Evolutionary conservation across 2,797 vertebrate species (phyloP).

Genomic region (Pogonophryne albipinna): DNA sequence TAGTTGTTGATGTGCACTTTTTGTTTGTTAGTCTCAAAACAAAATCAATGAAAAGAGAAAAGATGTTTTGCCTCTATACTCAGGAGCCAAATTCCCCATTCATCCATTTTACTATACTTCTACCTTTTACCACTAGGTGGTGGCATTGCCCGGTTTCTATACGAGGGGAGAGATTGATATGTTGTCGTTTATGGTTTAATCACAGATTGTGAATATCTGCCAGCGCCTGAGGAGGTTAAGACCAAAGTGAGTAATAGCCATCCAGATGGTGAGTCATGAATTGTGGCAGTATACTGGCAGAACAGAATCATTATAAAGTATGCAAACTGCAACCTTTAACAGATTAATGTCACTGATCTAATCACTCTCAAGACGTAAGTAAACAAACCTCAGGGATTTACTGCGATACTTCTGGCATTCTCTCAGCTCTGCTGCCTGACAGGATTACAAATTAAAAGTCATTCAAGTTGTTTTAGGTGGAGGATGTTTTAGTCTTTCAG

Average conservation of each 20-base stretch:
- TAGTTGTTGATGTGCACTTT: not conserved
- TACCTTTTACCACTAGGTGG: constrained; percentile 34
- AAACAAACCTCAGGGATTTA: constrained; percentile 62
- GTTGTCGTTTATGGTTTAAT: constrained; percentile 50
- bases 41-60: not conserved
- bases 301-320: constrained; percentile 37
- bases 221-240: constrained; percentile 24
- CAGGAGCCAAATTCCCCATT: not conserved
- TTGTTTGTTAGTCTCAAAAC: not conserved
- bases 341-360: constrained; percentile 63
- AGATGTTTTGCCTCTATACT: not conserved
- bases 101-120: not conserved
- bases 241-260: constrained; percentile 41
- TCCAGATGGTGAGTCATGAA: constrained; percentile 65
- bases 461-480: constrained; percentile 17
- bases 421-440: constrained; percentile 20
- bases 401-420: constrained; percentile 37
- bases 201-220: constrained; percentile 43
- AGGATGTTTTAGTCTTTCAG: not conserved
- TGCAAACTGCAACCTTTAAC: constrained; percentile 56
- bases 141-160: not conserved
- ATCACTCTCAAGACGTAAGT: constrained; percentile 54
- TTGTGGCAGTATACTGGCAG: constrained; percentile 37
- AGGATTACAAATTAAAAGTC: constrained; percentile 14
- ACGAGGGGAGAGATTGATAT: constrained; percentile 25